Evolutionary conservation across 2,113 vertebrate species (phyloP), one percentile per base, ranked within the genome.

Genomic region (Antennarius striatus): DNA sequence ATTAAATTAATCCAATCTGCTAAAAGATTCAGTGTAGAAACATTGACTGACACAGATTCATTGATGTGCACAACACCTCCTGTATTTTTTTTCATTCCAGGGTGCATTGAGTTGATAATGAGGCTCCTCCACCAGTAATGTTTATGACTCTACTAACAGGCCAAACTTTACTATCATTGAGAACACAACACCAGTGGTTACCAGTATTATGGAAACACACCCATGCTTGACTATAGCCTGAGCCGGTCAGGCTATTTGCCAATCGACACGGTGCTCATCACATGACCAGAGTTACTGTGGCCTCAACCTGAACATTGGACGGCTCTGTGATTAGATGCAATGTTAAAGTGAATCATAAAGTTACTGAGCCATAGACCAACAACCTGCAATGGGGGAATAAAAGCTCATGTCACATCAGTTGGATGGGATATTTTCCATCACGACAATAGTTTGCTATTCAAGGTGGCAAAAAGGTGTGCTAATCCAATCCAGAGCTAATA

Each of bases 291-390:
- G 36, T 78, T 65, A 70, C 69, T 13, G 30, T 60, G 4, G 54
- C 71, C 77, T 80, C 69, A 71, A 77, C 84, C 79, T 88, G 86
- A 82, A 90, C 88, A 83, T 90, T 90, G 89, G 70, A 85, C 86
- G 28, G 63, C 48, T 59, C 71, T 36, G 39, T 84, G 86, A 87
- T 87, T 86, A 87, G 71, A 77, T 56, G 1, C 0, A 16, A 72
- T 43, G 80, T 75, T 73, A 12, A 68, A 58, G 63, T 0, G 14
- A 69, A 82, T 82, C 80, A 70, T 85, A 80, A 86, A 84, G 73
- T 73, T 47, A 7, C 32, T 8, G 51, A 67, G 73, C 63, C 66
- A 68, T 15, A 63, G 49, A 71, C 42, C 49, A 62, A 15, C 43
- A 75, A 60, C 55, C 11, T 42, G 36, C 14, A 55, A 56, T 1